A percentile compares a stretch with the other conserved stretches of the same genome.
Evolutionary conservation across 2,113 vertebrate genomes (phyloP).

Genomic region (Cheilinus undulatus): DNA sequence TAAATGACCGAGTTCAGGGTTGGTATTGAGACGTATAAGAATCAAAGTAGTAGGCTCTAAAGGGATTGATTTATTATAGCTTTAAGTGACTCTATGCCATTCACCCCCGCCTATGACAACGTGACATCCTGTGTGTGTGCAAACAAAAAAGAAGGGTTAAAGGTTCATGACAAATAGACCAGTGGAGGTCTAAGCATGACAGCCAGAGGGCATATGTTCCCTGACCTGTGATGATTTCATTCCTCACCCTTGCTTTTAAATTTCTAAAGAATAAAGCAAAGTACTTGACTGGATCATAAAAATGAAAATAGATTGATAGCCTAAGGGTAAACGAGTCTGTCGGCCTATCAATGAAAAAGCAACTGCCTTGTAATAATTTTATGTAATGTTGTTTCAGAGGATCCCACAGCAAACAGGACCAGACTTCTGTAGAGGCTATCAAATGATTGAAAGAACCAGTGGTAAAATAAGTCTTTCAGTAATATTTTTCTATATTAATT

Average conservation of each 20-base stretch:
- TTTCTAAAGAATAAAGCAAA: conserved; percentile 32
- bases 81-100: too few species aligned
- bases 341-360: too few species aligned
- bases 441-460: too few species aligned
- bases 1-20: too few species aligned
- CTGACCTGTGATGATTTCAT: conserved; percentile 25
- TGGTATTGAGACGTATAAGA: too few species aligned
- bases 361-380: too few species aligned
- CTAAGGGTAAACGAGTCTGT: conserved; percentile 16
- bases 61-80: background rate
- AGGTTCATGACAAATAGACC: conserved; percentile 37
- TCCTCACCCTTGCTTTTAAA: conserved; percentile 10
- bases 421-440: too few species aligned
- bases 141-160: conserved; percentile 21
- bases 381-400: conserved; percentile 2
- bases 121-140: background rate
- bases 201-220: conserved; percentile 35
- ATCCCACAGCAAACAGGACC: conserved; percentile 18
- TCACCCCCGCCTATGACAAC: background rate
- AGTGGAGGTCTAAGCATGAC: conserved; percentile 38
- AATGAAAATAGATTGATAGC: conserved; percentile 35
- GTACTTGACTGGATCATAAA: conserved; percentile 52
- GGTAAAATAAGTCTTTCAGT: too few species aligned
- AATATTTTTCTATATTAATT: too few species aligned
- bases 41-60: too few species aligned